A percentile compares a stretch with the other conserved stretches of the same genome.
Evolutionary conservation across 2,797 vertebrate species (phyloP).

Genomic region (Sciaenops ocellatus): DNA sequence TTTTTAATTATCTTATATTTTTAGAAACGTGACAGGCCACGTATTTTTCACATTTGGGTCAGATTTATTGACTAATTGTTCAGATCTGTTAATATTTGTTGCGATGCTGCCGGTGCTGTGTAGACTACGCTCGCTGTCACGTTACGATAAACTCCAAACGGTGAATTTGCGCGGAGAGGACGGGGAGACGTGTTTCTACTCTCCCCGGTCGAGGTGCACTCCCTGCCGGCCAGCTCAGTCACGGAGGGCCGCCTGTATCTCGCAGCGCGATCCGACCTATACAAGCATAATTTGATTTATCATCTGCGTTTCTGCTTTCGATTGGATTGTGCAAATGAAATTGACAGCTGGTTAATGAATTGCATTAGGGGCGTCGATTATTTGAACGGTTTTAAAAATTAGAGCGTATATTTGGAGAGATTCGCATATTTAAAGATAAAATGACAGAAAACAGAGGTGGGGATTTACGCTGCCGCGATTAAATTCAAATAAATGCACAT

Average conservation of each 20-base stretch:
- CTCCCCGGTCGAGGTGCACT: conserved; percentile 64
- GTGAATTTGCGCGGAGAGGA: not conserved
- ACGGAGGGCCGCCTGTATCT: conserved; percentile 57
- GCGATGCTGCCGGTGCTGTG: not conserved
- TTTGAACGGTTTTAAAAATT: conserved; percentile 29
- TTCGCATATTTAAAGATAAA: conserved; percentile 11
- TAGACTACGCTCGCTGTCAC: not conserved
- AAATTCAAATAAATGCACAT: not conserved
- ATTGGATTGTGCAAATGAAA: conserved; percentile 45
- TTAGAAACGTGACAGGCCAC: not conserved
- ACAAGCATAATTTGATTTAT: conserved; percentile 55
- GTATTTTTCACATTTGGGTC: not conserved
- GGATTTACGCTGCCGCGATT: not conserved
- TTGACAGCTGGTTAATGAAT: conserved; percentile 51
- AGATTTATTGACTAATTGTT: conserved; percentile 8
- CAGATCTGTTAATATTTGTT: not conserved
- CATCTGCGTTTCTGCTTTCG: conserved; percentile 40
- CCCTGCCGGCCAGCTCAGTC: conserved; percentile 66
- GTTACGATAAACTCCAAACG: not conserved
- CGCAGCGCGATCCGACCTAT: conserved; percentile 48
- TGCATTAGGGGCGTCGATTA: conserved; percentile 37
- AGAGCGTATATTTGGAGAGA: conserved; percentile 11
- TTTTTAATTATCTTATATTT: conserved; percentile 19
- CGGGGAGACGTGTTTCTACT: conserved; percentile 21
- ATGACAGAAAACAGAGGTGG: not conserved